Conservation (phyloP, 2,797 vertebrate species). For the Buceros bicornis region DNA sequence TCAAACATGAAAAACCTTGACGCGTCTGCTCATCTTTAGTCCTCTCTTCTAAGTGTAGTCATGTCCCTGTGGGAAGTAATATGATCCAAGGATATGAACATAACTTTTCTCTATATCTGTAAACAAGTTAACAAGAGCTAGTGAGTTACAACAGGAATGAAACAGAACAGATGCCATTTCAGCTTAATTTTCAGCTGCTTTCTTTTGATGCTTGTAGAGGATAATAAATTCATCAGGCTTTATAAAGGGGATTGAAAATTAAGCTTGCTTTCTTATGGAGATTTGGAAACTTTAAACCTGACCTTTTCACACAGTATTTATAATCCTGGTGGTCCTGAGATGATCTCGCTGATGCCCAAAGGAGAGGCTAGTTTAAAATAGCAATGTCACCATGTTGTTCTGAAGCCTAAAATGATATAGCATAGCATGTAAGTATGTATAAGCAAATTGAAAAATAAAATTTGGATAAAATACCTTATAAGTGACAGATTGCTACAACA, state of each 20-base stretch:
- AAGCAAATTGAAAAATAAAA: conserved; percentile 6
- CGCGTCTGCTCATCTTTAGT: neutral
- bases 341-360: conserved; percentile 61
- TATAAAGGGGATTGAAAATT: conserved; percentile 50
- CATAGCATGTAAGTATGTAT: neutral
- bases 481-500: neutral
- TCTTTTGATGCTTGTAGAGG: conserved; percentile 29
- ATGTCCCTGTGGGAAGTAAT: conserved; percentile 4
- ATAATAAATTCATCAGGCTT: conserved; percentile 59
- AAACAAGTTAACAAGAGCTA: conserved; percentile 44
- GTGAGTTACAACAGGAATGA: neutral
- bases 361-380: conserved; percentile 75
- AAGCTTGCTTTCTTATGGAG: conserved; percentile 73
- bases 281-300: conserved; percentile 79
- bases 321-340: conserved; percentile 74
- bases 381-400: conserved; percentile 47
- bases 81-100: conserved; percentile 9
- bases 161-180: conserved; percentile 30
- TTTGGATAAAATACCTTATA: neutral
- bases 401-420: conserved; percentile 18
- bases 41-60: neutral
- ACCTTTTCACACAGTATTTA: conserved; percentile 81
- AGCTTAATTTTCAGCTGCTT: conserved; percentile 58
- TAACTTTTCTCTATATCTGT: conserved; percentile 41
- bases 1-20: neutral